Conservation (phyloP, 2,113 vertebrate species). For the Ptychochromis oligacanthus region DNA sequence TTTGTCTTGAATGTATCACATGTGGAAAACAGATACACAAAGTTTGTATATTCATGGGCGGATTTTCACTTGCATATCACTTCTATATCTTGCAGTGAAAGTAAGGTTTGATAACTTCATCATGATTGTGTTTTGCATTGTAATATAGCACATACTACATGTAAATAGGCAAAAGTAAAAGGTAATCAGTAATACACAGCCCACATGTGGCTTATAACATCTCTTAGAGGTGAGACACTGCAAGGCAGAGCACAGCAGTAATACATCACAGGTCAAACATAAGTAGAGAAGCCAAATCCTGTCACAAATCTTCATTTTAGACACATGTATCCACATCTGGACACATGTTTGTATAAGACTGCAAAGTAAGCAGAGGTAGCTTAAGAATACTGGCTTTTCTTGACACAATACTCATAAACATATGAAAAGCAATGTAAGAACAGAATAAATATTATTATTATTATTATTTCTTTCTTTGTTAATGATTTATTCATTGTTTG, state of each 20-base stretch:
- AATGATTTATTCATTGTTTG: not conserved
- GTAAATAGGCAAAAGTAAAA: not conserved
- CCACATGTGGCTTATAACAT: not conserved
- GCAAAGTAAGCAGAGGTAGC: not conserved
- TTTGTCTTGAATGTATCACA: not conserved
- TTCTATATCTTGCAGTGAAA: not conserved
- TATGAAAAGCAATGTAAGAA: not conserved
- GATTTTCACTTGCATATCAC: not conserved
- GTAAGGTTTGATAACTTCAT: not conserved
- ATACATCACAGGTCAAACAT: not conserved
- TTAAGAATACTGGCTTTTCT: not conserved
- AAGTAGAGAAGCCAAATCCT: not conserved
- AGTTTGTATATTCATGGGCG: not conserved
- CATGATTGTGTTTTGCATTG: not conserved
- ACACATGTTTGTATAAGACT: not conserved
- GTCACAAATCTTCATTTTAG: not conserved
- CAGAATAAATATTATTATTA: not conserved
- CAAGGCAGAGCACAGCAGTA: not conserved
- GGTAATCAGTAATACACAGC: not conserved
- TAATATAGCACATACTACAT: not conserved
- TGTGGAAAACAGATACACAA: not conserved
- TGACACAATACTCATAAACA: not conserved
- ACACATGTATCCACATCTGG: conserved; percentile 18
- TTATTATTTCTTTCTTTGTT: not conserved
- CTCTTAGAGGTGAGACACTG: not conserved